Conservation (phyloP, 2,113 vertebrate species). For the Tachycineta bicolor region DNA sequence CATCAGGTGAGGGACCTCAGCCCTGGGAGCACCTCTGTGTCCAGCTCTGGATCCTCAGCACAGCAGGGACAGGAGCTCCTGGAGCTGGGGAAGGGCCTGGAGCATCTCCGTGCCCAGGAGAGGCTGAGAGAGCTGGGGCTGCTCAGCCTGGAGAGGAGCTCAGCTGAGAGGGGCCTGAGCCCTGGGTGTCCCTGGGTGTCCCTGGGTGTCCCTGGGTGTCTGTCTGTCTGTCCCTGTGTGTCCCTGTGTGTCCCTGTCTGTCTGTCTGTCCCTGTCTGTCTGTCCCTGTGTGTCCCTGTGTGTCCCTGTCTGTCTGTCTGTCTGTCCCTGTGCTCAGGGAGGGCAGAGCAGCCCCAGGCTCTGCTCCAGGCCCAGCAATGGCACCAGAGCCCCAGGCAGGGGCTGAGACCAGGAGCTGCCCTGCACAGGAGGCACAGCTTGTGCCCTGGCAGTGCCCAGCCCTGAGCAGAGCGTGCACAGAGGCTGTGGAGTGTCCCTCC, state of each 20-base stretch:
- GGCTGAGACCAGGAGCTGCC: background rate
- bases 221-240: background rate
- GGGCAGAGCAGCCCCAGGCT: background rate
- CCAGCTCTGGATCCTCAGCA: background rate
- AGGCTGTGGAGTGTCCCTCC: background rate
- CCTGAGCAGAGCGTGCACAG: background rate
- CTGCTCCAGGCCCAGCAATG: background rate
- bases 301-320: no score
- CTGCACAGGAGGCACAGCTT: background rate
- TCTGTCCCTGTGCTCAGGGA: background rate
- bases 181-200: background rate
- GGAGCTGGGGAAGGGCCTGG: background rate
- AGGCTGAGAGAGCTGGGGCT: background rate
- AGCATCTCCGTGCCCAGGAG: background rate
- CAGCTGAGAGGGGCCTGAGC: background rate
- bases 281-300: background rate
- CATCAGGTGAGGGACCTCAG: background rate
- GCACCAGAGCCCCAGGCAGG: background rate
- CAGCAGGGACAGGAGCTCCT: background rate
- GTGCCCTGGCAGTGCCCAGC: background rate
- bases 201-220: background rate
- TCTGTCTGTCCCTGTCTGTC: no score
- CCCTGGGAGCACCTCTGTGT: background rate
- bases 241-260: background rate
- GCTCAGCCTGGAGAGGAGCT: background rate